Evolutionary conservation across 92 coral and sea anemone species (phyloP), one percentile per base, ranked within the genome.

Genomic region (Pocillopora grandis): DNA sequence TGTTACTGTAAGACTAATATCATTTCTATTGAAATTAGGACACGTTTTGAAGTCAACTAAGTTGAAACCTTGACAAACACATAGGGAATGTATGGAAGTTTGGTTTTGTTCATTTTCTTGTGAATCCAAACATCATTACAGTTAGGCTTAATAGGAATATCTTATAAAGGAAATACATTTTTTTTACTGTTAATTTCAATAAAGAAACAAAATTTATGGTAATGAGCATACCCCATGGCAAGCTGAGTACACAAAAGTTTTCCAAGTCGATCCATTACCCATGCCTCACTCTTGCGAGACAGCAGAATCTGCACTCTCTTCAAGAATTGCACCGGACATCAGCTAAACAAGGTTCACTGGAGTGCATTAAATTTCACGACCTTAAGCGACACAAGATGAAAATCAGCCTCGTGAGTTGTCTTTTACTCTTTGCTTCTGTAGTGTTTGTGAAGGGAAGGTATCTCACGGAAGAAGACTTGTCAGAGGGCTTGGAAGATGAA

Each of bases 171-270:
- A 42, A 42, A 42, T 42, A 42, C 31, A n/a, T 15, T 68, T 15
- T 3, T 37, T 68, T 68, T 3, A 31, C 17, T 68, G 10, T 48
- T 21, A 19, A 68, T 68, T 68, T 68, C 14, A 37, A 68, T 68
- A 68, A 33, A 12, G 20, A 68, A 9, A 3, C 8, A 15, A 68
- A 31, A 68, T 6, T 68, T 27, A 68, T 11, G 42, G 48, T 23
- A 42, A 42, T 7, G 52, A 68, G n/a, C 0, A 10, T 68, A 35
- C 1, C 73, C 27, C 55, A 6, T 13, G 33, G 66, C 79, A 17
- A 68, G 81, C 81, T 77, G 81, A 77, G 11, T 12, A 77, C 62
- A 77, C 72, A 77, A 77, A 5, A 36, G 19, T 63, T 2, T 37
- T 18, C 20, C 57, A 1, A 12, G 14, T n/a, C 17, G 18, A 63